Evolutionary conservation across 2,888 invertebrate genomes (phyloP).

Genomic region (Mantis religiosa): DNA sequence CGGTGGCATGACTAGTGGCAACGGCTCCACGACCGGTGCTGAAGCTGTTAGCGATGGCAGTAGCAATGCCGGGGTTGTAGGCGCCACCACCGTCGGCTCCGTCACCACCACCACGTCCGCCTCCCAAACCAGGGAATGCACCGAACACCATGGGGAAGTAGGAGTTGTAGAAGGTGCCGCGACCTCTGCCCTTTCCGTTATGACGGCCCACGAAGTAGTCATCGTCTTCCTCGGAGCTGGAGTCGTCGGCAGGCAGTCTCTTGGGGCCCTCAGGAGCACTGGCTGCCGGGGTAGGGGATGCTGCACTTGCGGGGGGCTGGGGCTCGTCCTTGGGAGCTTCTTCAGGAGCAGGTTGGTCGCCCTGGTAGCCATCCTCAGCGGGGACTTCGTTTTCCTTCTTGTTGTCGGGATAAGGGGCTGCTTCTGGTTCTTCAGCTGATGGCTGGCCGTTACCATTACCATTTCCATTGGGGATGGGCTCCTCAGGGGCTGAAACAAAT

Average conservation of each 20-base stretch:
- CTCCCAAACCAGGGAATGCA: constrained; percentile 37
- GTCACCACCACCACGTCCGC: constrained; percentile 31
- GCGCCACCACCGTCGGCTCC: constrained; percentile 42
- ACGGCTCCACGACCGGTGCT: constrained; percentile 30
- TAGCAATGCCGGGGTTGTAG: constrained; percentile 46
- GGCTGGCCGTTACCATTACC: constrained; percentile 20
- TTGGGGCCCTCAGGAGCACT: not conserved
- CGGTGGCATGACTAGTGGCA: constrained; percentile 30
- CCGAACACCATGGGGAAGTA: constrained; percentile 66
- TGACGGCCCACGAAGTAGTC: constrained; percentile 27
- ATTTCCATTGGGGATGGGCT: constrained; percentile 19
- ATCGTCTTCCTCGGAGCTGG: constrained; percentile 42
- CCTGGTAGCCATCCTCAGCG: constrained; percentile 12
- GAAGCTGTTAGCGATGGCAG: constrained; percentile 32
- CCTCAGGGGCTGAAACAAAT: not conserved
- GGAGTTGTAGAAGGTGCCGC: constrained; percentile 51
- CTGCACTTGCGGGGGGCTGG: not conserved
- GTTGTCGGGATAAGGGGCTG: constrained; percentile 27
- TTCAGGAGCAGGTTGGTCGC: constrained; percentile 33
- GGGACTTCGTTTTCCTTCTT: not conserved
- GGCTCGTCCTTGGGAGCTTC: constrained; percentile 5
- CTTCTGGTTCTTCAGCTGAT: not conserved
- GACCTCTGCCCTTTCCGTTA: constrained; percentile 37
- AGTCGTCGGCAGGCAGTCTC: constrained; percentile 43
- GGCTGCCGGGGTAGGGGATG: constrained; percentile 19